Evolutionary conservation across 2,797 vertebrate genomes (phyloP).

Genomic region (Gorsachius magnificus): DNA sequence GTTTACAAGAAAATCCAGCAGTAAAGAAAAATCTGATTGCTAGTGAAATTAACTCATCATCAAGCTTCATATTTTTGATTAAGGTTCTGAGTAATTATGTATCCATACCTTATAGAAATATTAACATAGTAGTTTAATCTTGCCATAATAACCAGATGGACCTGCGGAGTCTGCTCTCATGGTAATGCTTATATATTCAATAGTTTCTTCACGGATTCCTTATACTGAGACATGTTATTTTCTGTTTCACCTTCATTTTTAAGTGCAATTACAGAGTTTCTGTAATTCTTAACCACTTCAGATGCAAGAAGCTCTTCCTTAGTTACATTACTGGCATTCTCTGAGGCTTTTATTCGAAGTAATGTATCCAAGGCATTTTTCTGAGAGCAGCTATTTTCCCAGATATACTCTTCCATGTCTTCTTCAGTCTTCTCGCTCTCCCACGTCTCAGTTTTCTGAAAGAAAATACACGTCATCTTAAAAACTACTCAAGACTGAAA

Average conservation of each 20-base stretch:
- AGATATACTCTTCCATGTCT: slow-evolving; percentile 92
- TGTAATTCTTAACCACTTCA: slow-evolving; percentile 84
- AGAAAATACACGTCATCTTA: background rate
- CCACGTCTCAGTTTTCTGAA: slow-evolving; percentile 93
- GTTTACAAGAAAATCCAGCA: background rate
- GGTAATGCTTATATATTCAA: slow-evolving; percentile 60
- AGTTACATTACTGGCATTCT: slow-evolving; percentile 30
- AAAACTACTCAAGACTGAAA: background rate
- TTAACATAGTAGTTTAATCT: background rate
- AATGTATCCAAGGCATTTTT: slow-evolving; percentile 82
- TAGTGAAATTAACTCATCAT: background rate
- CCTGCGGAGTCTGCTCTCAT: background rate
- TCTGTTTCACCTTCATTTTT: slow-evolving; percentile 91
- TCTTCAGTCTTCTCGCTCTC: slow-evolving; percentile 85
- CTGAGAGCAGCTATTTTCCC: slow-evolving; percentile 91
- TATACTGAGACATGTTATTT: slow-evolving; percentile 81
- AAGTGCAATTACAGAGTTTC: slow-evolving; percentile 78
- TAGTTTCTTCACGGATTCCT: slow-evolving; percentile 89
- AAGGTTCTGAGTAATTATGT: background rate
- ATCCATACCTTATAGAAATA: background rate
- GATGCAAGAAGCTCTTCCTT: slow-evolving; percentile 82
- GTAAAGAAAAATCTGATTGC: background rate
- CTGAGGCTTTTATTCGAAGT: slow-evolving; percentile 71
- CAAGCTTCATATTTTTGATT: background rate
- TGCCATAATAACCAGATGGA: background rate